These are phyloP conservation scores for Oreohelix idahoensis DNA, from an alignment of 1,140 invertebrate genomes.

Conservation along the genomic window DNA sequence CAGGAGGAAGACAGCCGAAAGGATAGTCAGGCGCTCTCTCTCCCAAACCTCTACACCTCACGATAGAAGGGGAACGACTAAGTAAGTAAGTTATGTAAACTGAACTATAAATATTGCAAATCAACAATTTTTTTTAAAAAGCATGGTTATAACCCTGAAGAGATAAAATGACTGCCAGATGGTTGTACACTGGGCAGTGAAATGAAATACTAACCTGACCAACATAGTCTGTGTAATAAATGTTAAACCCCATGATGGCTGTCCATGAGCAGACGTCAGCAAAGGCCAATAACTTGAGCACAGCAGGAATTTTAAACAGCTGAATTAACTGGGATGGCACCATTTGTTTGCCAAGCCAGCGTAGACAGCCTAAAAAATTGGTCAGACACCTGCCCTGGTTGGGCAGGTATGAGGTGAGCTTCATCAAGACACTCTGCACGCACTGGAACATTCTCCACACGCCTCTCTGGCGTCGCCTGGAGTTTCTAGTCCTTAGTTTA, in stretches of 20 bases:
- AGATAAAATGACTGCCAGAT: neutral
- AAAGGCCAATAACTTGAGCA: constrained; percentile 68
- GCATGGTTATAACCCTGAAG: no score
- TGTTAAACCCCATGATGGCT: constrained; percentile 74
- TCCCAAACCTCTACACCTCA: no score
- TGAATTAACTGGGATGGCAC: constrained; percentile 61
- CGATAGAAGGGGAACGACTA: no score
- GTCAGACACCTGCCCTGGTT: constrained; percentile 11
- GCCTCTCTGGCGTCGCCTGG: neutral
- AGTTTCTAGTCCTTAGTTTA: neutral
- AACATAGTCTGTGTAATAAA: constrained; percentile 76
- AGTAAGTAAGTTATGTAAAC: no score
- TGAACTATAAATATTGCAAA: no score
- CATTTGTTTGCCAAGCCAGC: constrained; percentile 27
- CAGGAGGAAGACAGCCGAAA: no score
- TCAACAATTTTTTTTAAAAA: no score
- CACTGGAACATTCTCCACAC: neutral
- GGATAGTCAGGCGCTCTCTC: no score
- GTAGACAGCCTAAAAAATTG: constrained; percentile 19
- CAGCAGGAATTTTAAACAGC: constrained; percentile 67
- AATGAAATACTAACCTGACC: constrained; percentile 64
- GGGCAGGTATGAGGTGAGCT: neutral
- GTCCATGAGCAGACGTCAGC: constrained; percentile 73
- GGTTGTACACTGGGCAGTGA: neutral
- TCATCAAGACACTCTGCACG: neutral